Base-by-base conservation (phyloP, 2,797 vertebrate species). In the Botia almorhae region DNA sequence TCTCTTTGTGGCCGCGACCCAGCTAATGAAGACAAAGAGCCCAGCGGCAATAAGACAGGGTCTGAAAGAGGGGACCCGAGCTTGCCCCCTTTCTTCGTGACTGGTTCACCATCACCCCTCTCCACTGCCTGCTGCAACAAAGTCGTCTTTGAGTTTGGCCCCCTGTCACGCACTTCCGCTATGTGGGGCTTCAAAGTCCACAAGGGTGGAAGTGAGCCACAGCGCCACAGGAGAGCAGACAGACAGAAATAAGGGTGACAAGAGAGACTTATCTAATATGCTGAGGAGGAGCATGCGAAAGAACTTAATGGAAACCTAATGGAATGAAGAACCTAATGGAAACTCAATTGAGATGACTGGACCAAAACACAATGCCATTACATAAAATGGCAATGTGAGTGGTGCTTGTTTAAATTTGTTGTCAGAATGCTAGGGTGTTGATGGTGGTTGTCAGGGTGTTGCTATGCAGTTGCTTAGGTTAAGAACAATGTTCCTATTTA, bases 91-190 rank as follows among this genome's bases (percentile, higher is more conserved):
- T 89, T 89, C 88, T 85, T 88, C 82, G 69, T 89, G 87, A 90
- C 91, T 93, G 94, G 95, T 96, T 97, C 94, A 96, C 91, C 90
- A 88, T 90, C 86, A 90, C 89, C 89, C 90, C 36, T 56, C 33
- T 21, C 51, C 64, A 21, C 82, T 50, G 74, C 85, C 87, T 82
- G 76, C 88, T 86, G 79, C 82, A 94, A 95, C 96, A 97, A 96
- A 96, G 93, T 94, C 93, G 88, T 92, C 95, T 96, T 97, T 97
- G 92, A 96, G 93, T 88, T 89, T 53, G 39, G 83, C 91, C 92
- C 93, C 94, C 91, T 91, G 93, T 73, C 92, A 89, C 88, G 88
- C 89, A 94, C 94, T 97, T 97, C 96, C 95, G 91, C 94, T 92
- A 95, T 95, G 92, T 92, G 92, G 94, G 92, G 92, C 92, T 91